A percentile compares a stretch with the other conserved stretches of the same genome.
Evolutionary conservation across 1,140 invertebrate species (phyloP).

Genomic region (Trialeurodes vaporariorum): DNA sequence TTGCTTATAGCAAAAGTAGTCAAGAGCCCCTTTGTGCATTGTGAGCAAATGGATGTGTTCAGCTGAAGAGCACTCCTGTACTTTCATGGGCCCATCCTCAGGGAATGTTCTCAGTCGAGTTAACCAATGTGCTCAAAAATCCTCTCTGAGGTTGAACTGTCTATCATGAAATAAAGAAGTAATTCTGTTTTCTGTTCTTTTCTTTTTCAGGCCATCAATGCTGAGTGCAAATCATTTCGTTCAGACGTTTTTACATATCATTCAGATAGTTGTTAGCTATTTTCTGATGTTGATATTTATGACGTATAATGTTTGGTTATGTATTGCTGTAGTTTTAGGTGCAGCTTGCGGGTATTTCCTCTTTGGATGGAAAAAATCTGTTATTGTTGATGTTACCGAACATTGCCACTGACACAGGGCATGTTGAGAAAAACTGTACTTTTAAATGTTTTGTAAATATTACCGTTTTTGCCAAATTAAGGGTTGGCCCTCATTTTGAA

Average conservation of each 20-base stretch:
- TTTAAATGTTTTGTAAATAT: too few relatives aligned
- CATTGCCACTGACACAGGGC: constrained; percentile 69
- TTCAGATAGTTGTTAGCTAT: constrained; percentile 84
- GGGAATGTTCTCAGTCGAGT: too few relatives aligned
- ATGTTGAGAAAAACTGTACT: too few relatives aligned
- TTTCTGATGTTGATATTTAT: constrained; percentile 96
- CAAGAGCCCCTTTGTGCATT: too few relatives aligned
- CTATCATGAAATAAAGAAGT: background rate
- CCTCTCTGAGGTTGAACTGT: too few relatives aligned
- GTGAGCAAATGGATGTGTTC: too few relatives aligned
- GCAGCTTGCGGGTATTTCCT: constrained; percentile 83
- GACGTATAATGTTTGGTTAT: constrained; percentile 95
- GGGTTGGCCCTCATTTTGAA: too few relatives aligned
- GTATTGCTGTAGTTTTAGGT: constrained; percentile 77
- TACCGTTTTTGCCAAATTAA: too few relatives aligned
- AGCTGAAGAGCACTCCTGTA: too few relatives aligned
- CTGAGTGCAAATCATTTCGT: constrained; percentile 63
- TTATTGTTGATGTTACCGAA: constrained; percentile 85
- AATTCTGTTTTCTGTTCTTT: constrained; percentile 5
- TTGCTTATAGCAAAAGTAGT: too few relatives aligned
- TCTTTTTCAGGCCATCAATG: constrained; percentile 38
- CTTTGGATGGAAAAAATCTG: constrained; percentile 85
- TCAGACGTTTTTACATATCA: constrained; percentile 77
- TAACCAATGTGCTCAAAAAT: too few relatives aligned
- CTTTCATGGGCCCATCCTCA: too few relatives aligned